Evolutionary conservation across 2,888 invertebrate genomes (phyloP).

Genomic region (Tyria jacobaeae): DNA sequence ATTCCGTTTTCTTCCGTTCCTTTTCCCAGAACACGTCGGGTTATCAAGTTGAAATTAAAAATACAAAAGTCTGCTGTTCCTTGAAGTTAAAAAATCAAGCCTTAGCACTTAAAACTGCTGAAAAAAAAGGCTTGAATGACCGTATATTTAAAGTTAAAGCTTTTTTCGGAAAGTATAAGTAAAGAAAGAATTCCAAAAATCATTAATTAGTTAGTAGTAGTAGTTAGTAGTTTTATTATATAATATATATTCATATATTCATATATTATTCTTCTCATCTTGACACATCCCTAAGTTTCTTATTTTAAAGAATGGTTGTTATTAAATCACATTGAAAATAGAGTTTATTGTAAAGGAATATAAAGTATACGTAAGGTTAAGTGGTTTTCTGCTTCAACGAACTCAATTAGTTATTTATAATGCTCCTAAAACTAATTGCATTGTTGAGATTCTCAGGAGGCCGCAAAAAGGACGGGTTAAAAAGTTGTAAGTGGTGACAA

Average conservation of each 20-base stretch:
- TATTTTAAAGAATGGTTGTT: not conserved
- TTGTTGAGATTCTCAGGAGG: conserved; percentile 43
- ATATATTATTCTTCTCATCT: too few species aligned
- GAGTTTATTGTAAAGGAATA: not conserved
- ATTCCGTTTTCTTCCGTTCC: conserved; percentile 12
- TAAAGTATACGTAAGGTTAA: not conserved
- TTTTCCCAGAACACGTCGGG: too few species aligned
- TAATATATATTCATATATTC: too few species aligned
- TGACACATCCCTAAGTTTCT: not conserved
- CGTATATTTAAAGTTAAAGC: too few species aligned
- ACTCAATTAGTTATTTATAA: conserved; percentile 3
- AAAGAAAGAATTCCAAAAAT: too few species aligned
- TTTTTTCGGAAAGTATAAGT: too few species aligned
- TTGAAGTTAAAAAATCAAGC: too few species aligned
- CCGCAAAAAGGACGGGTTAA: conserved; percentile 58
- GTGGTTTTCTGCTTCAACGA: not conserved
- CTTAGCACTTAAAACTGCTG: too few species aligned
- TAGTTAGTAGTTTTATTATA: not conserved
- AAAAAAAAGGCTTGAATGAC: too few species aligned
- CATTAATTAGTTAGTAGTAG: too few species aligned
- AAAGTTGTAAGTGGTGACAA: conserved; percentile 64
- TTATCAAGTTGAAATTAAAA: too few species aligned
- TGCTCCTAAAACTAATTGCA: conserved; percentile 33
- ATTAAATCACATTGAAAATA: not conserved
- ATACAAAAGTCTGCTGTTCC: too few species aligned